These are phyloP conservation scores for Varecia variegata DNA, from an alignment of 2,797 vertebrate species.

Conservation along the genomic window DNA sequence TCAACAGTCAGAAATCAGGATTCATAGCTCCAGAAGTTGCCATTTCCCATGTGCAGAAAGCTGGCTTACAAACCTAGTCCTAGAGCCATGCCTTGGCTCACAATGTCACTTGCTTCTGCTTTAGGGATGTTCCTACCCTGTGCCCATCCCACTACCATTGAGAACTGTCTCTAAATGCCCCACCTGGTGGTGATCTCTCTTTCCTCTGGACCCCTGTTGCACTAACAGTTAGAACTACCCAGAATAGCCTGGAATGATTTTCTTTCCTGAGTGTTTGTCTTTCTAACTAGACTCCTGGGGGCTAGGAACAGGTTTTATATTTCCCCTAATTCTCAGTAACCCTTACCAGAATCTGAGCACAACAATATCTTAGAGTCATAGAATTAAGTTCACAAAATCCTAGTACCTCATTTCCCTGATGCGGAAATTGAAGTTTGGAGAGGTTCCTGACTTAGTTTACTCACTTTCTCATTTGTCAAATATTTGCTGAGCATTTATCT, in stretches of 20 bases:
- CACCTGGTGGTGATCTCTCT: not conserved
- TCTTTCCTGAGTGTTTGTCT: constrained; percentile 16
- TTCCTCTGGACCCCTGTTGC: not conserved
- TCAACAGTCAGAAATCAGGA: not conserved
- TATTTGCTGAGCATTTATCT: constrained; percentile 6
- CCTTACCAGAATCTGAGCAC: not conserved
- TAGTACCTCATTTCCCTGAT: not conserved
- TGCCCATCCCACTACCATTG: not conserved
- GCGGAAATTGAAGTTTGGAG: not conserved
- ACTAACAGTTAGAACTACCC: not conserved
- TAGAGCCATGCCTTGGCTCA: not conserved
- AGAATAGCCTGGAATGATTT: not conserved
- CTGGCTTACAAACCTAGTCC: not conserved
- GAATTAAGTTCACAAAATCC: not conserved
- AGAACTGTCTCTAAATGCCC: not conserved
- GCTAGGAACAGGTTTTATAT: not conserved
- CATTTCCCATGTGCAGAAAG: not conserved
- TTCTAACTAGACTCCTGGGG: not conserved
- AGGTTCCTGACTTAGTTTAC: constrained; percentile 25
- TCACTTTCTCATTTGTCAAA: constrained; percentile 21
- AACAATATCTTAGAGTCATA: not conserved
- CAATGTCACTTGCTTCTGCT: not conserved
- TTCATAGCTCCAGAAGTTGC: not conserved
- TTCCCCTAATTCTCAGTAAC: not conserved
- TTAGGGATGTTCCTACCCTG: not conserved